Evolutionary conservation across 2,888 invertebrate species (phyloP), one percentile per base, ranked within the genome.

Genomic region (Cataglyphis altisquamis): DNA sequence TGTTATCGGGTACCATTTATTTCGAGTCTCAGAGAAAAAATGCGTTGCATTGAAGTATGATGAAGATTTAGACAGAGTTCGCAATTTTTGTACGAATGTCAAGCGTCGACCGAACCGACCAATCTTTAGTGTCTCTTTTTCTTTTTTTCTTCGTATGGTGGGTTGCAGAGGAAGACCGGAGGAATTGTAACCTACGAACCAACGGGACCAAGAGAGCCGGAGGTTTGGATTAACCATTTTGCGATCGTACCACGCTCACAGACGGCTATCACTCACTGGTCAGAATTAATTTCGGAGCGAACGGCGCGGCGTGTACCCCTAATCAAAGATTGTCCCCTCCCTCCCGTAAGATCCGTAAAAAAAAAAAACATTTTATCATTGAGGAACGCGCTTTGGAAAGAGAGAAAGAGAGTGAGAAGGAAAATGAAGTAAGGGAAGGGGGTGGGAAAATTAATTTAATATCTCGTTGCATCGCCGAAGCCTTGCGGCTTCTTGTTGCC

Each of bases 191-290:
- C 94, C 95, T 96, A 92, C 95, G 96, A 92, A 96, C 96, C 92
- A 96, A 96, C 94, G 96, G 96, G 95, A 96, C 96, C 94, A 96
- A 96, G 93, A 93, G 94, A 94, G 94, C 95, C 90, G 95, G 95
- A 93, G 95, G 95, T 91, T 95, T 95, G 93, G 94, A 95, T 91
- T 95, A 93, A 92, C 45, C 78, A 70, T 87, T n/a, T 77, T 67
- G 77, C 68, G 67, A n/a, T 77, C 67, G 55, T 77, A 77, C 55
- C 39, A 67, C 39, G 39, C 55, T 77, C 77, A 55, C 52, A 52
- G 67, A 67, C 25, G 68, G 39, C 52, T 55, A 39, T 77, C 77
- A 41, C 39, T 77, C 68, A 39, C 77, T 77, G 68, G 55, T 77
- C 68, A 55, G 68, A 67, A 77, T 77, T 77, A 77, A 67, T 77